Evolutionary conservation across 2,797 vertebrate species (phyloP).

Genomic region (Melanotaenia parkinsoni): DNA sequence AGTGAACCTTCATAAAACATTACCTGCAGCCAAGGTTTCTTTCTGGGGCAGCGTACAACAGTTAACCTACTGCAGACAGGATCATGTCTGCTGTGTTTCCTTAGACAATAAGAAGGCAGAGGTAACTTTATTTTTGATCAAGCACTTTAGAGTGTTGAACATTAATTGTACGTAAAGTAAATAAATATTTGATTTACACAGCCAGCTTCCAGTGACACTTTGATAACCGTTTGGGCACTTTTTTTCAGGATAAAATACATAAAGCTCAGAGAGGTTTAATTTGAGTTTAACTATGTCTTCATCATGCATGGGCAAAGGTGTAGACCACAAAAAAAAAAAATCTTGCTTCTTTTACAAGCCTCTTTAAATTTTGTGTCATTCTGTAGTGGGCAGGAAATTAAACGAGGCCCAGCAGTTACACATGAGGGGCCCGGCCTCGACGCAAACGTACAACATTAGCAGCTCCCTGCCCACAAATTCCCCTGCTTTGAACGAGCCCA

Average conservation of each 20-base stretch:
- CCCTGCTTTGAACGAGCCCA: constrained; percentile 44
- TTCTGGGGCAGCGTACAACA: constrained; percentile 3
- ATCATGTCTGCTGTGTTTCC: neutral
- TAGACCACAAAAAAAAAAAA: constrained; percentile 40
- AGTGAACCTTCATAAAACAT: neutral
- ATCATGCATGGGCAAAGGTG: constrained; percentile 5
- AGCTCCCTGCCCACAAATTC: constrained; percentile 52
- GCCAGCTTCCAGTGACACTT: neutral
- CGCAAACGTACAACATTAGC: constrained; percentile 67
- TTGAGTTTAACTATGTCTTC: constrained; percentile 14
- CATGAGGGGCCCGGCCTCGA: constrained; percentile 62
- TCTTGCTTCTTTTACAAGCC: constrained; percentile 17
- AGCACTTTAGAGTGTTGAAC: neutral
- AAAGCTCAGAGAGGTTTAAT: neutral
- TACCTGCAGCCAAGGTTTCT: constrained; percentile 25
- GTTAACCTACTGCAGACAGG: neutral
- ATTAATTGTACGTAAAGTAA: neutral
- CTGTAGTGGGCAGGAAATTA: constrained; percentile 59
- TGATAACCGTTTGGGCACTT: neutral
- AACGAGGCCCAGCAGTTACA: constrained; percentile 56
- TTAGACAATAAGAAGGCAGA: neutral
- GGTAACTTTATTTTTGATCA: neutral
- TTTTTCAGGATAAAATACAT: neutral
- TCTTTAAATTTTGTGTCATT: constrained; percentile 35
- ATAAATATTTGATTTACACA: neutral